Evolutionary conservation across 2,888 invertebrate species (phyloP).

Genomic region (Norana najaformis): DNA sequence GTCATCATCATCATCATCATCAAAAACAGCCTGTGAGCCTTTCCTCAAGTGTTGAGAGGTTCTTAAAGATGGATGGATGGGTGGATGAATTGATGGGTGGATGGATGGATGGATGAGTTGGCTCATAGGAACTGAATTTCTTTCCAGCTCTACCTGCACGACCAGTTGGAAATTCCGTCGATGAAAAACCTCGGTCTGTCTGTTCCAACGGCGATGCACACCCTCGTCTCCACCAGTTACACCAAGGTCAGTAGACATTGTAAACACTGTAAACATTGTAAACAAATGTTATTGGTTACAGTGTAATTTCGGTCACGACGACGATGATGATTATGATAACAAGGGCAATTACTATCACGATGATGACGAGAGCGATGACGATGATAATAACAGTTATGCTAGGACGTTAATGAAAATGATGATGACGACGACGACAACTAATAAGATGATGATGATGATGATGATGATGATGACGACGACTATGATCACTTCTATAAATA

Average conservation of each 20-base stretch:
- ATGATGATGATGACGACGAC: neutral
- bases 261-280: neutral
- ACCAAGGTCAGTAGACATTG: conserved; percentile 27
- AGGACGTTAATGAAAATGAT: conserved; percentile 26
- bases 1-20: conserved; percentile 19
- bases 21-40: too few species aligned
- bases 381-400: neutral
- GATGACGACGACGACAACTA: conserved; percentile 21
- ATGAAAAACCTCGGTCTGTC: conserved; percentile 35
- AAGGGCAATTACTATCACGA: neutral
- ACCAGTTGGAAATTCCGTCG: conserved; percentile 32
- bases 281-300: neutral
- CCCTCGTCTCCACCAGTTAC: conserved; percentile 32
- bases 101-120: neutral
- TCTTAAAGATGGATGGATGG: neutral
- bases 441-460: neutral
- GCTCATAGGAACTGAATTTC: neutral
- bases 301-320: neutral
- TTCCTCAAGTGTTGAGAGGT: too few species aligned
- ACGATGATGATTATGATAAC: neutral
- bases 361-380: conserved; percentile 16
- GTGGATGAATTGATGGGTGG: neutral
- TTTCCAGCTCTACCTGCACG: conserved; percentile 35
- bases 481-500: neutral
- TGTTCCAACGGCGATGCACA: conserved; percentile 34